Evolutionary conservation across 1,140 invertebrate species (phyloP), one percentile per base, ranked within the genome.

Genomic region (Amyelois transitella): DNA sequence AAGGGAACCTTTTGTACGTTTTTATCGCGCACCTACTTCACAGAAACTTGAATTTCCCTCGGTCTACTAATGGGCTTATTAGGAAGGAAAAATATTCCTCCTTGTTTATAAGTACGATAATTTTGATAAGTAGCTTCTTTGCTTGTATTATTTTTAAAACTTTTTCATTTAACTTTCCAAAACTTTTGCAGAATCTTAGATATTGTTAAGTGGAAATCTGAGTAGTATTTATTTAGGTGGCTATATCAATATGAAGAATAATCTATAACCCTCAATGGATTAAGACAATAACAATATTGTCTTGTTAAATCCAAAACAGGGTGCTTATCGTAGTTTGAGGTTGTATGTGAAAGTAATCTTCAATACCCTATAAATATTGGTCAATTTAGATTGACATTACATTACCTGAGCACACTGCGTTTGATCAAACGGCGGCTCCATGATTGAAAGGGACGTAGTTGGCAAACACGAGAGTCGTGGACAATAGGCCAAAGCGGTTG

Each of bases 1-100:
- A 63, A 71, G 64, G 62, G 63, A 75, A 80, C 69, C 72, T 72
- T 77, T 80, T 82, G 78, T 78, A 64, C 60, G 38, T 80, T 77
- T 71, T 80, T 71, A 70, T 69, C 70, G 59, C 63, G 65, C 61
- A 72, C 64, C 45, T 19, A 19, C 43, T 21, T 19, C 64, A 66
- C 64, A 62, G 66, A 67, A 60, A 64, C 58, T 66, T 62, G 62
- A 64, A 71, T 67, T 53, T 54, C 6, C 53, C 18, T 48, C 19
- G 18, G 45, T 48, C 14, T 38, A 47, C 43, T 56, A 51, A 44
- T 59, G 53, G 25, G 45, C 57, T 22, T 59, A 50, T 49, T 59
- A 51, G 25, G 12, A 54, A 48, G 45, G 18, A 47, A 54, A 54
- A 48, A 20, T 48, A 38, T 38, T 38, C 32, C 32, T 38, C 32